Evolutionary conservation across 1,140 invertebrate species (phyloP).

Genomic region (Hyles vespertilio): DNA sequence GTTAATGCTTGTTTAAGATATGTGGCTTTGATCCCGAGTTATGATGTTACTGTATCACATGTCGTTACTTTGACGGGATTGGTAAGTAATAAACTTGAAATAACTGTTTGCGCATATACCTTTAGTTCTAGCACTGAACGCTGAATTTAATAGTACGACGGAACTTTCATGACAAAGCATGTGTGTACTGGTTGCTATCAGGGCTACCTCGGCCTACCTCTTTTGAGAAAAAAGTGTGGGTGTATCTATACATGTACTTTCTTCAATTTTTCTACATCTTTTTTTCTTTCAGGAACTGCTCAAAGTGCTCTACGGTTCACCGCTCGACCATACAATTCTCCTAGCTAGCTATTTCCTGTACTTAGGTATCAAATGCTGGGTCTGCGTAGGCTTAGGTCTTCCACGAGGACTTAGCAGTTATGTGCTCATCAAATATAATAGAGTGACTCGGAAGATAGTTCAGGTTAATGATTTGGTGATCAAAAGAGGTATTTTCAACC

Average conservation of each 20-base stretch:
- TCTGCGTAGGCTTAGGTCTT: constrained; percentile 83
- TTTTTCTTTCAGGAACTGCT: constrained; percentile 81
- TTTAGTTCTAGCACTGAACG: too few species aligned
- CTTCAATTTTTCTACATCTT: too few species aligned
- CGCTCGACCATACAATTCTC: constrained; percentile 88
- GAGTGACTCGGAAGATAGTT: constrained; percentile 34
- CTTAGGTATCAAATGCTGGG: constrained; percentile 82
- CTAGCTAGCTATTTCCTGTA: constrained; percentile 87
- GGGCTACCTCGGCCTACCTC: too few species aligned
- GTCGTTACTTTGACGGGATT: constrained; percentile 50
- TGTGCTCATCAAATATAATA: constrained; percentile 79
- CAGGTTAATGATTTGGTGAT: constrained; percentile 31
- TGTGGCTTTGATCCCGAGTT: constrained; percentile 59
- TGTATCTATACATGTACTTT: too few species aligned
- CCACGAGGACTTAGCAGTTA: constrained; percentile 85
- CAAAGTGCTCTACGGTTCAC: constrained; percentile 84
- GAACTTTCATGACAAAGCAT: too few species aligned
- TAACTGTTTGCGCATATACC: too few species aligned
- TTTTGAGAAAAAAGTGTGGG: too few species aligned
- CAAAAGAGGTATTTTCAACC: constrained; percentile 36
- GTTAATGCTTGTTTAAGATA: constrained; percentile 48
- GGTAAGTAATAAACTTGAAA: constrained; percentile 34
- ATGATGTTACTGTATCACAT: constrained; percentile 46
- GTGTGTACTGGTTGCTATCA: too few species aligned
- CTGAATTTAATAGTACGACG: too few species aligned